Conservation (phyloP, 2,888 invertebrate species). For the Crioceris asparagi region DNA sequence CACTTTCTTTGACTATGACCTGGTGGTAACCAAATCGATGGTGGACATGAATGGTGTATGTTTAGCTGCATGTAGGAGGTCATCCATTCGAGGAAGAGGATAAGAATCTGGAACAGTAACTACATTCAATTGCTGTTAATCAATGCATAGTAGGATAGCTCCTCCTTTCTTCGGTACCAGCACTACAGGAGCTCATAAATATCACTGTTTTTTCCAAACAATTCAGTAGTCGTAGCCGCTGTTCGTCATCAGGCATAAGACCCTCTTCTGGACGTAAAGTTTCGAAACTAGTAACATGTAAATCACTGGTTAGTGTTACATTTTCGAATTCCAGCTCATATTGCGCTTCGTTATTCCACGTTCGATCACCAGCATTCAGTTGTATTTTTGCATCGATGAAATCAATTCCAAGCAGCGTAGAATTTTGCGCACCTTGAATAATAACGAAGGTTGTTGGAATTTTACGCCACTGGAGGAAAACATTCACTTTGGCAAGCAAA, state of each 20-base stretch:
- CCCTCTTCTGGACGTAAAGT: slow-evolving; percentile 9
- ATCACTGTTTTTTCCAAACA: slow-evolving; percentile 4
- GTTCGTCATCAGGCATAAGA: slow-evolving; percentile 4
- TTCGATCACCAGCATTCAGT: slow-evolving; percentile 1
- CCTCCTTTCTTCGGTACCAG: neutral
- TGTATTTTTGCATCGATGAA: slow-evolving; percentile 5
- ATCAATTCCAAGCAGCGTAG: no score
- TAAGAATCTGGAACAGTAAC: no score
- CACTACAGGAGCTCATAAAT: slow-evolving; percentile 1
- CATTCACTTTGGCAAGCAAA: slow-evolving; percentile 1
- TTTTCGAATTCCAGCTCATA: slow-evolving; percentile 1
- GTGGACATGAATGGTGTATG: neutral
- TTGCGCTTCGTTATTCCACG: slow-evolving; percentile 3
- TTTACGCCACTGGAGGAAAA: no score
- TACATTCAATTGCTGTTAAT: neutral
- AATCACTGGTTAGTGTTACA: slow-evolving; percentile 1
- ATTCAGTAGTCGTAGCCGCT: slow-evolving; percentile 4
- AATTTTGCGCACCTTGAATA: no score
- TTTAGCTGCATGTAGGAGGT: no score
- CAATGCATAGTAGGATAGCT: neutral
- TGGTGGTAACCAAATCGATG: slow-evolving; percentile 1
- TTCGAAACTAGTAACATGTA: slow-evolving; percentile 3
- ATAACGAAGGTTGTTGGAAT: no score
- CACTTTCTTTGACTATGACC: neutral
- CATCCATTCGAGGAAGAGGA: no score